phyloP scores from a whole-genome alignment of 2,797 vertebrate species.

The Cynopterus sphinx region DNA sequence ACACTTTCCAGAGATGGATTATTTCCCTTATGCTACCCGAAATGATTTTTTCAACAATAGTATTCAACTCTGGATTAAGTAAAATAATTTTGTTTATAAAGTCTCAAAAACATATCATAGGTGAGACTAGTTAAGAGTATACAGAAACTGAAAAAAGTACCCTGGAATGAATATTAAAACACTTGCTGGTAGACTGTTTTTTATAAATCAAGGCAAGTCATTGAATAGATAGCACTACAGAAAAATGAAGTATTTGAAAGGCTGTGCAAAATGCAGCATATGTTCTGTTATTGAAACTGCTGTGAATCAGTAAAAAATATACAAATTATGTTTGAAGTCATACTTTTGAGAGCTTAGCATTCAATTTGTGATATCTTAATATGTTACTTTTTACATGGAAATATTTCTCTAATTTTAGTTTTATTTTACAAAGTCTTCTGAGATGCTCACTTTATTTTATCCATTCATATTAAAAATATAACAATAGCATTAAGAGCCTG shows the following conservation, averaged over 20 bases:
- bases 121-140: neutral
- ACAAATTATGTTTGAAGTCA: neutral
- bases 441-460: neutral
- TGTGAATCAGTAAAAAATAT: neutral
- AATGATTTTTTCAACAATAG: slow-evolving; percentile 36
- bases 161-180: slow-evolving; percentile 7
- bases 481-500: slow-evolving; percentile 52
- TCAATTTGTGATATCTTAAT: neutral
- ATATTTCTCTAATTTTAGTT: neutral
- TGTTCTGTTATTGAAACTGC: neutral
- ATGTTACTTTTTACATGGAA: neutral
- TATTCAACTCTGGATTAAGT: neutral
- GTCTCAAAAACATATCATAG: neutral
- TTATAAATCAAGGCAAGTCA: slow-evolving; percentile 21
- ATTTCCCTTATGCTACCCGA: slow-evolving; percentile 64
- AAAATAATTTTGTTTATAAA: slow-evolving; percentile 48
- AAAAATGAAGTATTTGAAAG: slow-evolving; percentile 53
- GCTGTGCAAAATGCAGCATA: neutral
- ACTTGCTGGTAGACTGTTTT: neutral
- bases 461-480: neutral
- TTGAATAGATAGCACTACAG: neutral
- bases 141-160: neutral
- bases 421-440: neutral
- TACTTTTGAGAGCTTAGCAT: neutral
- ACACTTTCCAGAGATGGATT: slow-evolving; percentile 68